phyloP scores from a whole-genome alignment of 1,140 invertebrate species.

The Asobara japonica region DNA sequence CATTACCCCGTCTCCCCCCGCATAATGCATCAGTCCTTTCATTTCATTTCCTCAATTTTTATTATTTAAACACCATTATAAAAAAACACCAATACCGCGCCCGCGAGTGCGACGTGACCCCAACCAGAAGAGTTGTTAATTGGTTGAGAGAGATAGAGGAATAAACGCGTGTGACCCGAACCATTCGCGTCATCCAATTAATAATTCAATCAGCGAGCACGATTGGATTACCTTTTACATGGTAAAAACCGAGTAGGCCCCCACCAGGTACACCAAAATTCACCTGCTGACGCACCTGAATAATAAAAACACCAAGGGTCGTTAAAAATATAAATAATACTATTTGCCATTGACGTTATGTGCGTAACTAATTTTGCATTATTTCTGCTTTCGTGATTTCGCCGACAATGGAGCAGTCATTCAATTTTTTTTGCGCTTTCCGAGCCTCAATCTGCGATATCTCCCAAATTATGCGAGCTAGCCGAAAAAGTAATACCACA shows the following conservation, averaged over 20 bases:
- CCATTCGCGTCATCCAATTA: constrained; percentile 63
- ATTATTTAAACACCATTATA: constrained; percentile 14
- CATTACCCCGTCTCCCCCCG: background rate
- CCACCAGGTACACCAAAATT: background rate
- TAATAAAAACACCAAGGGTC: background rate
- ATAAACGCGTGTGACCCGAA: constrained; percentile 50
- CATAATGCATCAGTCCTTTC: constrained; percentile 13
- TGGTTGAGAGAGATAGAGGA: constrained; percentile 19
- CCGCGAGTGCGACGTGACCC: constrained; percentile 7
- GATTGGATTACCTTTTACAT: constrained; percentile 59
- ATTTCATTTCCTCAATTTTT: constrained; percentile 15
- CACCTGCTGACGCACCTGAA: too few relatives aligned
- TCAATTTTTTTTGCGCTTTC: too few relatives aligned
- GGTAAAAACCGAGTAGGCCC: background rate
- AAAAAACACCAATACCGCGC: constrained; percentile 7
- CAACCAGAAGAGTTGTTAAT: constrained; percentile 20
- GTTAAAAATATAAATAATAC: background rate
- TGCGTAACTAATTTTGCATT: background rate
- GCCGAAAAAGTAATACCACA: too few relatives aligned
- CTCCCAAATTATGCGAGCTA: too few relatives aligned
- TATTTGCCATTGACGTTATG: background rate
- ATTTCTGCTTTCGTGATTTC: background rate
- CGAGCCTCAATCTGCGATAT: too few relatives aligned
- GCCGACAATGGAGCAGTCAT: background rate
- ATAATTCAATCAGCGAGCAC: constrained; percentile 65